phyloP scores from a whole-genome alignment of 2,113 vertebrate genomes.

The Numenius arquata region DNA sequence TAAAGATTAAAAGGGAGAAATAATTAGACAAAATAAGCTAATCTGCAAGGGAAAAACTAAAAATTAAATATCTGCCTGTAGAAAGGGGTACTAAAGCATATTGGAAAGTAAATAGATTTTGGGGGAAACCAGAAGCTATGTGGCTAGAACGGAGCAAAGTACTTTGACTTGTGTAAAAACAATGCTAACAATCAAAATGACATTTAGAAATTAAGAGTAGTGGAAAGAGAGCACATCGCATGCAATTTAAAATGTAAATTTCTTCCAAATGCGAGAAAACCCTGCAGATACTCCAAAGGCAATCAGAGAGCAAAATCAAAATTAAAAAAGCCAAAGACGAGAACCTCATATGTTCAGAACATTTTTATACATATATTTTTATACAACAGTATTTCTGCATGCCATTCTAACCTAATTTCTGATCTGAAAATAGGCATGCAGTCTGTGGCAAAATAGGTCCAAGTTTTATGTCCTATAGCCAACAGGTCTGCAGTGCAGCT shows the following conservation, averaged over 20 bases:
- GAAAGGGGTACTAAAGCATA: background rate
- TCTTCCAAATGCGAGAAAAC: constrained; percentile 21
- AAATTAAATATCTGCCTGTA: background rate
- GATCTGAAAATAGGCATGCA: background rate
- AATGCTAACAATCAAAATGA: background rate
- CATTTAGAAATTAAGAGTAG: constrained; percentile 14
- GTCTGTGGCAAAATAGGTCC: background rate
- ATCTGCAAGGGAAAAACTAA: background rate
- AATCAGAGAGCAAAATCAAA: background rate
- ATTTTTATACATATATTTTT: background rate
- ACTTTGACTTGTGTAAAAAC: background rate
- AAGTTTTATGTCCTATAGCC: background rate
- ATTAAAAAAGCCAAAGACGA: background rate
- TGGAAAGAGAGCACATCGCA: background rate
- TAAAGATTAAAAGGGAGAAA: background rate
- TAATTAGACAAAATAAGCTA: background rate
- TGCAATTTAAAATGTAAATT: constrained; percentile 46
- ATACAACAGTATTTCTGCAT: background rate
- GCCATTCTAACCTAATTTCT: background rate
- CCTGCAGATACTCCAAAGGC: constrained; percentile 1
- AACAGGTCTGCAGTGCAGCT: background rate
- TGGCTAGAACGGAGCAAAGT: background rate
- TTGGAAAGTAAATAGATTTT: background rate
- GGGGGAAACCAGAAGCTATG: background rate
- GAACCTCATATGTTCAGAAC: background rate